Evolutionary conservation across 2,888 invertebrate genomes (phyloP), one percentile per base, ranked within the genome.

Genomic region (Eremobia ochroleuca): DNA sequence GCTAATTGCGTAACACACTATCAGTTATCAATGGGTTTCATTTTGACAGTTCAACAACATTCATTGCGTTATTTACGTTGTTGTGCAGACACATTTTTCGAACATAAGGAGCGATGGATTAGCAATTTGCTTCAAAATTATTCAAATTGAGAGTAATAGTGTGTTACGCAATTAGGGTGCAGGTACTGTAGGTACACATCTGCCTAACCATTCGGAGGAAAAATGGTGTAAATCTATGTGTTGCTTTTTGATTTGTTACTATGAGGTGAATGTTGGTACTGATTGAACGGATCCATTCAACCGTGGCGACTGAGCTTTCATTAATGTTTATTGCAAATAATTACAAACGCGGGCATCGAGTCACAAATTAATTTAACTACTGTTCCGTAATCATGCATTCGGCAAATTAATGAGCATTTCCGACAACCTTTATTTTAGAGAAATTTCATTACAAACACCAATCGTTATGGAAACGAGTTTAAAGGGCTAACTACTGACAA

Each of bases 361-460:
- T 72, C 79, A 55, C 64, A 81, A 68, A 79, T 81, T 67, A 46
- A 79, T 79, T 74, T 49, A 79, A 43, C 49, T 73, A 61, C 52
- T 81, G 64, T 68, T 64, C 59, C 43, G 66, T 79, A 66, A 66
- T 62, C 13, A 73, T 62, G 55, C 31, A 9, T 18, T 73, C 37
- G 73, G 13, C 5, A 55, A 73, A 79, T 79, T 66, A 66, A 66
- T 66, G 34, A 72, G 73, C 34, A 52, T 72, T 72, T 31, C 18
- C 18, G 6, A 79, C 62, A 58, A 18, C 6, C 34, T 40, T 43
- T 43, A 65, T 58, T 58, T 78, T 79, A 59, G 40, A 28, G 0
- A 18, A 43, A 15, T 66, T 67, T 67, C 4, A 67, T 73, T 66
- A 55, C 4, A 40, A 9, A 18, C 31, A 68, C 13, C 11, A 59